A percentile compares a stretch with the other conserved stretches of the same genome.
Conservation (phyloP, 2,797 vertebrate species). For the Amblyraja radiata region DNA sequence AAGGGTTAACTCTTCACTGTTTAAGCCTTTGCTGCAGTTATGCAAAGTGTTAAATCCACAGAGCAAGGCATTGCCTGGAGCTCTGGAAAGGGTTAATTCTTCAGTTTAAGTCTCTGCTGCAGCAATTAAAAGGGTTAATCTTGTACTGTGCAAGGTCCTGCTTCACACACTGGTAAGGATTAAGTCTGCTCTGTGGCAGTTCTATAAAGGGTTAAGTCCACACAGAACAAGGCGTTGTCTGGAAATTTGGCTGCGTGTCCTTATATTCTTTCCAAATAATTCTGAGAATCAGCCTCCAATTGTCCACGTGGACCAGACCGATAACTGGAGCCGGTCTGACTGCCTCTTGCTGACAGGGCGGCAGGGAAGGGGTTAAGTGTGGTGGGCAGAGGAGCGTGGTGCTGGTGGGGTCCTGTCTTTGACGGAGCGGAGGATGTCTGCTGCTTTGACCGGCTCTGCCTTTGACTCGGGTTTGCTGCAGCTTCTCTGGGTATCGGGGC, state of each 20-base stretch:
- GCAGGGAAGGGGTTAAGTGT: background rate
- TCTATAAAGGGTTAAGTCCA: background rate
- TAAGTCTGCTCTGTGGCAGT: background rate
- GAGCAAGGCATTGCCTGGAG: background rate
- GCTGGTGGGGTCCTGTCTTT: background rate
- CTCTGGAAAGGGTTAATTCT: background rate
- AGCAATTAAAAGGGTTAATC: too few species aligned
- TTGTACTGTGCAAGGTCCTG: too few species aligned
- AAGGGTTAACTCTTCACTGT: too few species aligned
- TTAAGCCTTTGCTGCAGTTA: background rate
- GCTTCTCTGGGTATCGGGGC: background rate
- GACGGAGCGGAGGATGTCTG: constrained; percentile 6
- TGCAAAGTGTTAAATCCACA: background rate
- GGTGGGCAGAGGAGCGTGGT: background rate
- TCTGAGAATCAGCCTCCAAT: background rate
- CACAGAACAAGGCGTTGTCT: background rate
- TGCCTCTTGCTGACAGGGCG: background rate
- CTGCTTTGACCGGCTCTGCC: background rate
- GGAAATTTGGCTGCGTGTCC: background rate
- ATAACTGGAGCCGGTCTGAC: background rate
- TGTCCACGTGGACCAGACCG: constrained; percentile 13
- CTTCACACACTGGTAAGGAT: too few species aligned
- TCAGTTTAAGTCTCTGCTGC: too few species aligned
- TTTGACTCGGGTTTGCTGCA: background rate
- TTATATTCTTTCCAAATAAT: constrained; percentile 24